Conservation (phyloP, 2,113 vertebrate species). For the Dipodomys stephensi region DNA sequence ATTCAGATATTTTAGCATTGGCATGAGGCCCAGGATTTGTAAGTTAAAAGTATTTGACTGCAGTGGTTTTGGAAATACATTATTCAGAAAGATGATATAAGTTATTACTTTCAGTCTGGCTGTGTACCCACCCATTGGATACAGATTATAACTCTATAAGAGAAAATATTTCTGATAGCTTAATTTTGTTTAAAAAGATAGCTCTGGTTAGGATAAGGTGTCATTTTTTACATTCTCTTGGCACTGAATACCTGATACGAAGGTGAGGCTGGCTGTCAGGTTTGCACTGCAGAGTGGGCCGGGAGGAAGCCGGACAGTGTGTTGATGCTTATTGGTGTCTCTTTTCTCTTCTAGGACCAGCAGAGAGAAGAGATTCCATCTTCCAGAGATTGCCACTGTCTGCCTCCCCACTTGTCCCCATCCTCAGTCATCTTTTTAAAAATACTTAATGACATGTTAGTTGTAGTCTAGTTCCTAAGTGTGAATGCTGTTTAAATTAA, state of each 20-base stretch:
- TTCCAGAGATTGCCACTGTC: conserved; percentile 74
- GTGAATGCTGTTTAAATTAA: conserved; percentile 46
- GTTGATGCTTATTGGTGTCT: conserved; percentile 76
- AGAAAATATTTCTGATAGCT: conserved; percentile 9
- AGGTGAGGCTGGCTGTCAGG: not conserved
- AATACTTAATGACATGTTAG: conserved; percentile 22
- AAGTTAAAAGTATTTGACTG: conserved; percentile 17
- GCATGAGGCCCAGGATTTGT: not conserved
- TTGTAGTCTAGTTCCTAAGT: conserved; percentile 29
- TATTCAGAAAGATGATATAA: not conserved
- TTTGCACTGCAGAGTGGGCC: conserved; percentile 61
- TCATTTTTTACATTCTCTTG: not conserved
- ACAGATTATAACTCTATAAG: not conserved
- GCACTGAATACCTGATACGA: not conserved
- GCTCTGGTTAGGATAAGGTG: not conserved
- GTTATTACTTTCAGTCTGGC: not conserved
- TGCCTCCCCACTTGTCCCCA: conserved; percentile 69
- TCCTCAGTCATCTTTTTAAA: conserved; percentile 59
- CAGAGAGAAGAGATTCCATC: conserved; percentile 79
- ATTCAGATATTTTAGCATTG: not conserved
- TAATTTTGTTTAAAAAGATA: not conserved
- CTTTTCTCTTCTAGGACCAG: conserved; percentile 78
- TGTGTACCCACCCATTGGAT: not conserved
- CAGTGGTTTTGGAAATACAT: conserved; percentile 25
- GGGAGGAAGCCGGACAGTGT: conserved; percentile 69